phyloP scores from a whole-genome alignment of 2,888 invertebrate genomes.

The Drosophila lutescens region DNA sequence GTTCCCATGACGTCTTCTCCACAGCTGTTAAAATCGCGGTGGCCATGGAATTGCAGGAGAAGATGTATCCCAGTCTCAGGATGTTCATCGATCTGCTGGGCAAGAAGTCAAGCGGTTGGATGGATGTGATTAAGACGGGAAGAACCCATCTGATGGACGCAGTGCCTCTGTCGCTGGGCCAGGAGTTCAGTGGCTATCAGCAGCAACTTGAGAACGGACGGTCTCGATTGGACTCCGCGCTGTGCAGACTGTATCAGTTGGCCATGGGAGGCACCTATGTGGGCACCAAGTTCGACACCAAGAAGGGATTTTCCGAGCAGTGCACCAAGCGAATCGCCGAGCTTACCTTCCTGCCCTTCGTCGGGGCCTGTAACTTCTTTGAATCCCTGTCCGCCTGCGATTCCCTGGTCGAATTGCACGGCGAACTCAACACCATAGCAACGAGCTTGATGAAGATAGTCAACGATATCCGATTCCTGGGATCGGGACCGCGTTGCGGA shows the following conservation, averaged over 20 bases:
- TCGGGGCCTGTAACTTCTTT: slow-evolving; percentile 97
- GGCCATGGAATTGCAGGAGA: slow-evolving; percentile 92
- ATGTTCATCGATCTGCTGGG: slow-evolving; percentile 89
- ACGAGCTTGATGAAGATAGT: slow-evolving; percentile 97
- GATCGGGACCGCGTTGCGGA: slow-evolving; percentile 98
- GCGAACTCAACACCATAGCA: slow-evolving; percentile 95
- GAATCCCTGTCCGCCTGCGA: slow-evolving; percentile 98
- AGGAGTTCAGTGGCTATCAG: slow-evolving; percentile 97
- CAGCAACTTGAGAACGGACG: slow-evolving; percentile 93
- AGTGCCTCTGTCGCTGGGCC: slow-evolving; percentile 96
- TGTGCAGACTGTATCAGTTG: slow-evolving; percentile 93
- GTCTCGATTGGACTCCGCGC: slow-evolving; percentile 90
- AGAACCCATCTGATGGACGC: slow-evolving; percentile 94
- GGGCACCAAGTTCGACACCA: slow-evolving; percentile 96
- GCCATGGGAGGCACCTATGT: slow-evolving; percentile 98
- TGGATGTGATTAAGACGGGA: slow-evolving; percentile 97
- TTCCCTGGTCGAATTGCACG: slow-evolving; percentile 96
- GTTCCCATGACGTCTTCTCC: slow-evolving; percentile 98
- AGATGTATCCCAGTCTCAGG: slow-evolving; percentile 91
- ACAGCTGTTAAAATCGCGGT: slow-evolving; percentile 99
- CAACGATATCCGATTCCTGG: slow-evolving; percentile 95
- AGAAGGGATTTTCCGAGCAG: slow-evolving; percentile 95
- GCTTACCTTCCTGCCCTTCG: slow-evolving; percentile 94
- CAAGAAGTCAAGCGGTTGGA: slow-evolving; percentile 92
- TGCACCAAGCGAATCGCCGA: slow-evolving; percentile 91